A percentile compares a stretch with the other conserved stretches of the same genome.
Conservation (phyloP, 2,797 vertebrate genomes). For the Etheostoma nigrum region DNA sequence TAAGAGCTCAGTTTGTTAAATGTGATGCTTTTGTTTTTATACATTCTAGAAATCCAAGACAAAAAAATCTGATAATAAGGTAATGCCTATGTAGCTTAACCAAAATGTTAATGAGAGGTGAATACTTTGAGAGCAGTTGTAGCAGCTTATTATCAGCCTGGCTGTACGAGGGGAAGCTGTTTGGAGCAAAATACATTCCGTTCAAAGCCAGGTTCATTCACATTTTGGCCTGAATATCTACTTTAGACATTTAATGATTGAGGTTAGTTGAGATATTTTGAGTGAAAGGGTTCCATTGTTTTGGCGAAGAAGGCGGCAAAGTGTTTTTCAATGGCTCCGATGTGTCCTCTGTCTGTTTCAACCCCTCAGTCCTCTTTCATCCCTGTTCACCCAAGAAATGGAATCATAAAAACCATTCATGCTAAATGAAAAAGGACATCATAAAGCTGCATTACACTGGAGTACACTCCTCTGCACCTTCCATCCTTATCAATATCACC, state of each 20-base stretch:
- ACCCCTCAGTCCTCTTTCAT: slow-evolving; percentile 68
- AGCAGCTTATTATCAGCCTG: slow-evolving; percentile 55
- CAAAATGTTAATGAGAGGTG: slow-evolving; percentile 69
- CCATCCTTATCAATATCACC: slow-evolving; percentile 84
- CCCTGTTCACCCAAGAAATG: slow-evolving; percentile 81
- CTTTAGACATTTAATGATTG: slow-evolving; percentile 22
- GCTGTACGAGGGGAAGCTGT: slow-evolving; percentile 15
- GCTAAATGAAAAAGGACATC: slow-evolving; percentile 86
- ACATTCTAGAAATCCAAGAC: slow-evolving; percentile 31
- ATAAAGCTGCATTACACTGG: slow-evolving; percentile 83
- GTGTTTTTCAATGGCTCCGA: slow-evolving; percentile 46
- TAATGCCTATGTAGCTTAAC: slow-evolving; percentile 54
- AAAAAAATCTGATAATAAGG: slow-evolving; percentile 65
- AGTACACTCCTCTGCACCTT: slow-evolving; percentile 82
- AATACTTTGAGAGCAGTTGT: slow-evolving; percentile 44
- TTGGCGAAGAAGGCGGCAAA: slow-evolving; percentile 26
- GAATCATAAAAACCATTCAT: slow-evolving; percentile 86
- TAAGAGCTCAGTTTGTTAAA: slow-evolving; percentile 33
- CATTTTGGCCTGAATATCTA: slow-evolving; percentile 39
- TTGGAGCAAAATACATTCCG: slow-evolving; percentile 34
- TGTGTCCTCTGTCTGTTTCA: slow-evolving; percentile 70
- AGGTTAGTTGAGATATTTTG: slow-evolving; percentile 36
- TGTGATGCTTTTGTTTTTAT: slow-evolving; percentile 29
- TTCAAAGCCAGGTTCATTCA: slow-evolving; percentile 43
- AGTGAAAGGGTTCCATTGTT: slow-evolving; percentile 22